A percentile compares a stretch with the other conserved stretches of the same genome.
These are phyloP conservation scores for Emydocephalus ijimae DNA, from an alignment of 2,113 vertebrate genomes.

Conservation along the genomic window DNA sequence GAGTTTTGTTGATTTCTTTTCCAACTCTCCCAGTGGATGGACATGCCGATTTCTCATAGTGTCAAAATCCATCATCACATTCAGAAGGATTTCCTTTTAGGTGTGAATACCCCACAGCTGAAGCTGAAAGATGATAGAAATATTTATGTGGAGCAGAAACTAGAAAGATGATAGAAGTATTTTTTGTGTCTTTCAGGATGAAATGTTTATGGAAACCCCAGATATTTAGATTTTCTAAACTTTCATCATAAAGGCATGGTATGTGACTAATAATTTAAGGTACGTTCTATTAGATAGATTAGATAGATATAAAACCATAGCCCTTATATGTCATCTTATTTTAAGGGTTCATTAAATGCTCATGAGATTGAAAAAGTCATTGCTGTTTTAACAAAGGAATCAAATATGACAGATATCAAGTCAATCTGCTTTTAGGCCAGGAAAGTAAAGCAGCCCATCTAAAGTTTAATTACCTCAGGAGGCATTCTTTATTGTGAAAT, in stretches of 20 bases:
- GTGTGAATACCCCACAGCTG: neutral
- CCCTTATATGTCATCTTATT: slow-evolving; percentile 20
- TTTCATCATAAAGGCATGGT: neutral
- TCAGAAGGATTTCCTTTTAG: neutral
- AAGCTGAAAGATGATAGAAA: neutral
- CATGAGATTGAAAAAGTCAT: neutral
- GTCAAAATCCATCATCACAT: neutral
- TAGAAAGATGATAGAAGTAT: neutral
- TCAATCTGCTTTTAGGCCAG: neutral
- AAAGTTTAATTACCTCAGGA: slow-evolving; percentile 13
- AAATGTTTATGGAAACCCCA: neutral
- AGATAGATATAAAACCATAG: neutral
- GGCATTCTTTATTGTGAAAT: neutral
- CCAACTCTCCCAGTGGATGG: neutral
- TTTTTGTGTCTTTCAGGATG: neutral
- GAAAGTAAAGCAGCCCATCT: neutral
- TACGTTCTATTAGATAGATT: neutral
- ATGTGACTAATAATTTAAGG: neutral
- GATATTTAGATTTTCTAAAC: neutral
- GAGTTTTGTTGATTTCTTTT: neutral
- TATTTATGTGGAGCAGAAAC: neutral
- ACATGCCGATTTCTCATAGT: neutral
- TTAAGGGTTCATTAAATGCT: slow-evolving; percentile 14
- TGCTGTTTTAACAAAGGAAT: slow-evolving; percentile 16
- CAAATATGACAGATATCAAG: neutral